These are phyloP conservation scores for Eidolon dupreanum DNA, from an alignment of 2,797 vertebrate genomes.

Conservation along the genomic window DNA sequence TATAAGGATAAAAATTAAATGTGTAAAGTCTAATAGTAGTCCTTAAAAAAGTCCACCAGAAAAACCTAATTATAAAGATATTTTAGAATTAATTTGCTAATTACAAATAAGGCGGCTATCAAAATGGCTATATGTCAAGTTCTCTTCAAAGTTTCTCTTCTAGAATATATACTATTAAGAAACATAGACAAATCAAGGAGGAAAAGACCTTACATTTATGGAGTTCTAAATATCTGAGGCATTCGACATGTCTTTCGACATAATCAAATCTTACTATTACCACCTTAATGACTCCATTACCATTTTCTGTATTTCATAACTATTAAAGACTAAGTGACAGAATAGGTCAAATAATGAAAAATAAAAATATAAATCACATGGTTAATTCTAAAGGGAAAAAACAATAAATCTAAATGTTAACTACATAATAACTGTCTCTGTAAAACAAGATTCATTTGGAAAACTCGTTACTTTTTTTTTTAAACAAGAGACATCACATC, in stretches of 20 bases:
- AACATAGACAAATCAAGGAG: not conserved
- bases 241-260: not conserved
- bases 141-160: slow-evolving; percentile 35
- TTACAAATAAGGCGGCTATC: not conserved
- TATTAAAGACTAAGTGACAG: not conserved
- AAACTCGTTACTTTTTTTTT: slow-evolving; percentile 2
- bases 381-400: not conserved
- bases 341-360: not conserved
- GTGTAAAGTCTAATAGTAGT: not conserved
- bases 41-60: slow-evolving; percentile 20
- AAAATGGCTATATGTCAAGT: not conserved
- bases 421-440: not conserved
- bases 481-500: not conserved
- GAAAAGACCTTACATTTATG: not conserved
- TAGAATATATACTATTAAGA: slow-evolving; percentile 4
- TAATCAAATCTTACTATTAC: not conserved
- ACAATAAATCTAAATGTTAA: not conserved
- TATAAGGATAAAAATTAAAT: not conserved
- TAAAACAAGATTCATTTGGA: not conserved
- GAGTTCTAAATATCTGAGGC: not conserved
- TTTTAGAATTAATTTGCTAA: slow-evolving; percentile 57
- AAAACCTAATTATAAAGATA: not conserved
- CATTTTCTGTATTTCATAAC: slow-evolving; percentile 40
- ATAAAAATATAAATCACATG: slow-evolving; percentile 4
- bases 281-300: not conserved